Base-by-base conservation (phyloP, 35 echinoderm and acorn worm species). In the Apostichopus parvimensis region DNA sequence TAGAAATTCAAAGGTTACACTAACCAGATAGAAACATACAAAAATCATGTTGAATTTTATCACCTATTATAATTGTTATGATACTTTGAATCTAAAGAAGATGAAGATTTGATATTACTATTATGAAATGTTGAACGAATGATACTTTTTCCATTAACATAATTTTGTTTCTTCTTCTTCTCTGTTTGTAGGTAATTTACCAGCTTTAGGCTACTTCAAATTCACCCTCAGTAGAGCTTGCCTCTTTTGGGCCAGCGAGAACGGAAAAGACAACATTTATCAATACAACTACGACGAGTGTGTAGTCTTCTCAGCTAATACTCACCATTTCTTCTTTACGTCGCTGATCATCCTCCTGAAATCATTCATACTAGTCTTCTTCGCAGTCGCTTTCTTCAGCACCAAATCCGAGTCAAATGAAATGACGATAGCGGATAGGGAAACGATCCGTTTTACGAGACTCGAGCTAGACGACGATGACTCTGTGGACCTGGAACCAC, bases 251-350 rank as follows among this genome's bases (percentile, higher is more conserved):
- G 86, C 64, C 6, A 73, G 86, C 62, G 17, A 72, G 3, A 88
- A 7, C 14, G 57, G 23, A n/a, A 34, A 88, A 53, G 13, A 72
- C 64, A 26, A 9, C 14, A 26, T 73, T 4, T 66, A 72, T 64
- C 57, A 88, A 13, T 88, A 88, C 45, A 88, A 88, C 61, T 88
- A 88, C 86, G 86, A 88, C 64, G 86, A 88, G 45, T 88, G 86
- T 21, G 86, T 88, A 0, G 8, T 88, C 4, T 88, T 88, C 17
- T 17, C 60, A 34, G 24, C 68, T 9, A 88, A 88, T 10, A 54
- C 61, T 26, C 86, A 88, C 5, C 52, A 72, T 23, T 55, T 68
- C 86, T 22, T 88, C 62, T 88, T 88, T n/a, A 73, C 86, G 1
- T 73, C 68, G 15, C 64, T 88, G 20, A 73, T 88, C 17, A 54